Conservation (phyloP, 1,140 invertebrate species). For the Megalonaias nervosa region DNA sequence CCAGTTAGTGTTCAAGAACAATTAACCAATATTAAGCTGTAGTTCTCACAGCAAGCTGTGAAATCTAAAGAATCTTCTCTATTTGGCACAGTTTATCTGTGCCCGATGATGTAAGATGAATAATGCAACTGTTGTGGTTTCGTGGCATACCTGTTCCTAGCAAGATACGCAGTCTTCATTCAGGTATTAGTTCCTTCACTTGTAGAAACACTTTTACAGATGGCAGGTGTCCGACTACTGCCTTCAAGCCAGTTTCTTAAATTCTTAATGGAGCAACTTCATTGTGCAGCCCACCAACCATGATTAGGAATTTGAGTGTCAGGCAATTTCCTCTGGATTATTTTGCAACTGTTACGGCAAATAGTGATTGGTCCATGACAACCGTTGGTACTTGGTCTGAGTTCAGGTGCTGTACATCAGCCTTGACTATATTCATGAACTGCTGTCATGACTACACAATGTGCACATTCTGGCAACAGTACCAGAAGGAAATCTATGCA, state of each 20-base stretch:
- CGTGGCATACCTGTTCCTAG: constrained; percentile 11
- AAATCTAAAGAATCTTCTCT: neutral
- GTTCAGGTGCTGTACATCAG: constrained; percentile 42
- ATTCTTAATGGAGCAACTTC: constrained; percentile 18
- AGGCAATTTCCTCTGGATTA: constrained; percentile 48
- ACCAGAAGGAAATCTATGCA: too few relatives aligned
- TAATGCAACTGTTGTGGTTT: constrained; percentile 3
- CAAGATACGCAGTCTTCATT: constrained; percentile 15
- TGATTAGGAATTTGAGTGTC: constrained; percentile 25
- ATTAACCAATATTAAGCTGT: neutral
- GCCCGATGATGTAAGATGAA: neutral
- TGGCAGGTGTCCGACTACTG: constrained; percentile 41
- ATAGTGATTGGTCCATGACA: constrained; percentile 47
- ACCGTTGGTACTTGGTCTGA: constrained; percentile 49
- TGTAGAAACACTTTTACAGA: constrained; percentile 30
- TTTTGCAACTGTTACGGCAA: constrained; percentile 32
- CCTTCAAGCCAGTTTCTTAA: constrained; percentile 41
- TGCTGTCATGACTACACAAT: constrained; percentile 34
- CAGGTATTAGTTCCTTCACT: constrained; percentile 19
- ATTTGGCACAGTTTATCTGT: neutral
- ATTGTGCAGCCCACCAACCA: constrained; percentile 33
- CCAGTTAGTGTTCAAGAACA: neutral
- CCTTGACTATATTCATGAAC: constrained; percentile 39
- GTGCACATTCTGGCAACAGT: constrained; percentile 17
- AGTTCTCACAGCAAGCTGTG: neutral